A percentile compares a stretch with the other conserved stretches of the same genome.
Conservation (phyloP, 2,113 vertebrate species). For the Benitochromis conjunctus region DNA sequence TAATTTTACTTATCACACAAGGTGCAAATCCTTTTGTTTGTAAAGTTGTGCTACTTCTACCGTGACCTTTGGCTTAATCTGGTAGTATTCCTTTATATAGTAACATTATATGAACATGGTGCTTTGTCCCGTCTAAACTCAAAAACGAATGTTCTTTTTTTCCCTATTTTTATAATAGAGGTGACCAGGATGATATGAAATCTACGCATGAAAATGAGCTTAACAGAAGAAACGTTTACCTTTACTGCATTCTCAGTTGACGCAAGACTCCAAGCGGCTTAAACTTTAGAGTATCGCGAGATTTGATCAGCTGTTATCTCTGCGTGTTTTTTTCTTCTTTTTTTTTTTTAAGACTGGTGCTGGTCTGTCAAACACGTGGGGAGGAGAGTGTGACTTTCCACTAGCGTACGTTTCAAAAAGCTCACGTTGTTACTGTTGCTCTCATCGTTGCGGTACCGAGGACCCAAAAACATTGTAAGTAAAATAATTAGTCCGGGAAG, state of each 20-base stretch:
- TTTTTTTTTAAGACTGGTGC: conserved; percentile 59
- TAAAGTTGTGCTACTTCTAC: background rate
- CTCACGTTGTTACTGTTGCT: background rate
- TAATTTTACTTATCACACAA: background rate
- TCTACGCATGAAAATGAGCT: background rate
- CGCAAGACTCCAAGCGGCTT: conserved; percentile 22
- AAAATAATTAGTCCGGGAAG: background rate
- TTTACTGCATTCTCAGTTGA: background rate
- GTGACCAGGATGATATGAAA: background rate
- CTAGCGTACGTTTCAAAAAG: conserved; percentile 38
- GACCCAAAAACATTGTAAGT: conserved; percentile 67
- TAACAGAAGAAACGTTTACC: background rate
- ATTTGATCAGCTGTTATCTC: conserved; percentile 75
- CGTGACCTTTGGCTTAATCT: background rate
- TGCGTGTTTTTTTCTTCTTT: background rate
- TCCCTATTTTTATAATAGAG: background rate
- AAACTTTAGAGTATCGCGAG: conserved; percentile 60
- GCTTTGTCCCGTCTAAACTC: background rate
- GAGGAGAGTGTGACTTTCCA: conserved; percentile 57
- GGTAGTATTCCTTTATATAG: background rate
- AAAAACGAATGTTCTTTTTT: background rate
- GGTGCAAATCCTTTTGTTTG: background rate
- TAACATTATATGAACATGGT: background rate
- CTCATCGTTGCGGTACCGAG: conserved; percentile 63
- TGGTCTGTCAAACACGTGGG: conserved; percentile 75